A percentile compares a stretch with the other conserved stretches of the same genome.
Evolutionary conservation across 2,888 invertebrate genomes (phyloP).

Genomic region (Coelinius sp.): DNA sequence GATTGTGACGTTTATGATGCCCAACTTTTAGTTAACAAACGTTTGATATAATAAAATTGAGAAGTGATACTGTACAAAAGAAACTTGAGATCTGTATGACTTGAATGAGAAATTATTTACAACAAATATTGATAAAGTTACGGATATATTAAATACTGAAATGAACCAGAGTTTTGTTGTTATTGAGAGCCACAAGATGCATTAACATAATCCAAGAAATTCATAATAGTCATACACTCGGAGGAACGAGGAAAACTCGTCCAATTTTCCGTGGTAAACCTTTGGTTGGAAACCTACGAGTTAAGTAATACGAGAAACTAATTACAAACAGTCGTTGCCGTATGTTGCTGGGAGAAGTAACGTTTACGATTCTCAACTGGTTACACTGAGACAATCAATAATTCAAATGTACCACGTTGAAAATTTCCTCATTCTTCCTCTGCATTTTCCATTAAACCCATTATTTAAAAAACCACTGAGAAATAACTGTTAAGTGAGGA

Average conservation of each 20-base stretch:
- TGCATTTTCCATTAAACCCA: not conserved
- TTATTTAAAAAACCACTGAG: not conserved
- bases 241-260: slow-evolving; percentile 59
- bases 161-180: slow-evolving; percentile 45
- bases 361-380: slow-evolving; percentile 26
- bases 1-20: slow-evolving; percentile 11
- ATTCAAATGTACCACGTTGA: slow-evolving; percentile 13
- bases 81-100: too few relatives aligned
- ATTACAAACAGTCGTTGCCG: slow-evolving; percentile 60
- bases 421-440: not conserved
- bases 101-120: too few relatives aligned
- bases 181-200: slow-evolving; percentile 31
- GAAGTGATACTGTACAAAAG: not conserved
- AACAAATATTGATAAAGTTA: not conserved
- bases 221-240: slow-evolving; percentile 27
- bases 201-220: slow-evolving; percentile 15
- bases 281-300: slow-evolving; percentile 43
- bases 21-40: slow-evolving; percentile 20
- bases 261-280: slow-evolving; percentile 54
- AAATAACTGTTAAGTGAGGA: not conserved
- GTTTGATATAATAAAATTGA: slow-evolving; percentile 25
- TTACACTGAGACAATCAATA: slow-evolving; percentile 21
- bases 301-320: slow-evolving; percentile 61
- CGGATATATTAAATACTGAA: slow-evolving; percentile 16
- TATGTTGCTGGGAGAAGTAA: slow-evolving; percentile 43